Base-by-base conservation (phyloP, 2,113 vertebrate genomes). In the Macrotis lagotis region DNA sequence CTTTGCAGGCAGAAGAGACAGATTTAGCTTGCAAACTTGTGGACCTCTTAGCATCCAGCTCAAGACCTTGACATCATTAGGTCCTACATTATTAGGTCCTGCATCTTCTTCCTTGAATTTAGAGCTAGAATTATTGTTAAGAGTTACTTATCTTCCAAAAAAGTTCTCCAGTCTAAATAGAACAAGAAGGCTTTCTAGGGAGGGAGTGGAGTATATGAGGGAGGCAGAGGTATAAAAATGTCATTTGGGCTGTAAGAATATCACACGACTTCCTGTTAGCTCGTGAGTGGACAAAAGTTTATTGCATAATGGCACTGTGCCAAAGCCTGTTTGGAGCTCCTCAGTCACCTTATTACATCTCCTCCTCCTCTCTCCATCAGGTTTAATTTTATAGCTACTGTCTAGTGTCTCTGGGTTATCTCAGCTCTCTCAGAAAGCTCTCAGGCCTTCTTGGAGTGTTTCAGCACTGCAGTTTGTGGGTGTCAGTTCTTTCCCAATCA, bases 351-450 rank as follows among this genome's bases (percentile, higher is more conserved):
- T 97, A 96, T 94, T 96, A 97, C n/a, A 94, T 96, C 95, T 96
- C 93, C 53, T 92, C 92, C 92, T 48, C 55, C 93, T 97, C 93
- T 96, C 88, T 96, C 90, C 37, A 96, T 95, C 93, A 92, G 94
- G 95, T 96, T 93, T 94, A 90, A 93, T 95, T 93, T 91, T 93
- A 95, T 88, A 94, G 91, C 59, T 96, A 74, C 90, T 93, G 59
- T 95, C 89, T 93, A 49, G 95, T 89, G 96, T 96, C 96, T 97
- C 83, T 96, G 90, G 94, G 94, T 97, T 97, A 97, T 98, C 97
- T 98, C 49, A 93, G 93, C 94, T 94, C 96, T 96, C 95, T 97
- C 53, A 96, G 92, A 92, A 97, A 98, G 97, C 96, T 96, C 96
- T 98, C 91, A 97, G 95, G 96, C 94, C 97, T 96, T 96, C 97